Conservation (phyloP, 2,888 invertebrate genomes). For the Eretmocerus hayati region DNA sequence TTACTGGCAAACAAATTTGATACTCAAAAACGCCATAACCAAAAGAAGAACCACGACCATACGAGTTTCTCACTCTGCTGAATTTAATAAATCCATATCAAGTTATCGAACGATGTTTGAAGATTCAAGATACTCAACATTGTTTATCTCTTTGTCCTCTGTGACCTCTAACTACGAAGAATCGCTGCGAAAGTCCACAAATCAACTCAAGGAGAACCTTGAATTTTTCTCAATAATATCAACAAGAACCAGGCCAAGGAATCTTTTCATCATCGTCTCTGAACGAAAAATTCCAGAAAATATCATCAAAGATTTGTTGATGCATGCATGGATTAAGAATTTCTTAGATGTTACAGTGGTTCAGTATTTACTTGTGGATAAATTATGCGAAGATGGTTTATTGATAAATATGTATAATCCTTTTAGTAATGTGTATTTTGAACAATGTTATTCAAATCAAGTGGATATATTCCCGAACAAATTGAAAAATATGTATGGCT, state of each 20-base stretch:
- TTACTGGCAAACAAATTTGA: no score
- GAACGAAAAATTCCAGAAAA: not conserved
- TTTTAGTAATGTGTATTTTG: not conserved
- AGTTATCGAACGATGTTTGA: not conserved
- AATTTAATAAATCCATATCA: no score
- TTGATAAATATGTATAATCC: slow-evolving; percentile 9
- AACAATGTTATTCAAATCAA: not conserved
- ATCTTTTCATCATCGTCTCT: not conserved
- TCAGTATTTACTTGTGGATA: not conserved
- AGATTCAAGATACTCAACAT: slow-evolving; percentile 1
- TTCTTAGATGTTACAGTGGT: slow-evolving; percentile 11
- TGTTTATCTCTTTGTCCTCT: not conserved
- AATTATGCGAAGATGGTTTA: not conserved
- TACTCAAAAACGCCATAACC: no score
- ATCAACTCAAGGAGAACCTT: not conserved
- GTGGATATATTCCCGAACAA: slow-evolving; percentile 10
- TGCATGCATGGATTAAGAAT: slow-evolving; percentile 7
- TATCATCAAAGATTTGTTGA: not conserved
- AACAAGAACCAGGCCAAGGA: not conserved
- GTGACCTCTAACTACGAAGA: not conserved
- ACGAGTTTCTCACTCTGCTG: no score
- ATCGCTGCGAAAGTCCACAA: not conserved
- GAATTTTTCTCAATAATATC: slow-evolving; percentile 5
- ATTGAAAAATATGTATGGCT: slow-evolving; percentile 4
- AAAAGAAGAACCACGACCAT: no score